Base-by-base conservation (phyloP, 2,888 invertebrate genomes). In the Brachynemurus nebulosus region DNA sequence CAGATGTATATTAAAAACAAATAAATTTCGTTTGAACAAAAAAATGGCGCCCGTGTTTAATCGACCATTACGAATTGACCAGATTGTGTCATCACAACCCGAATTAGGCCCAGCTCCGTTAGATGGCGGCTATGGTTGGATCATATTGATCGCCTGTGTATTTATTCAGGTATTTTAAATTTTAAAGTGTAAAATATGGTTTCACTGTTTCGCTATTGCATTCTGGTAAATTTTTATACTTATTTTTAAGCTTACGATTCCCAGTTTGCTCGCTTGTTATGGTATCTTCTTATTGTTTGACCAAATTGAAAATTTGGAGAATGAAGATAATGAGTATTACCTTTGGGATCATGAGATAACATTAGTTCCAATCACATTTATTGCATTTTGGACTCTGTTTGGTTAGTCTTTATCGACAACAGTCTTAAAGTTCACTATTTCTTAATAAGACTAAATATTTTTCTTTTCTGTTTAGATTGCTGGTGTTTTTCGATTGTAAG, bases 71-170 rank as follows among this genome's bases (percentile, higher is more conserved):
- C 53, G 54, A 20, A 54, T 80, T 50, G 79, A 80, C 54, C 66
- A 71, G 43, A 67, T 79, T 4, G 66, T 78, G 44, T 68, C 75
- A 37, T 75, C 78, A 17, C 72, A 75, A 50, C 75, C 78, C 2
- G 78, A 79, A 59, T 66, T 79, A 40, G 78, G 78, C 0, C 78
- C 79, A 1, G 71, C 70, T 11, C 69, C 76, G 39, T 76, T 78
- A 2, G 78, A 78, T 54, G 78, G 78, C 1, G 77, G 78, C 2
- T 78, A 76, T 54, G 78, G 78, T 1, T 80, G 79, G 79, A 54
- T 78, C 39, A 70, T 79, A 51, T 69, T 78, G 41, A 54, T 69
- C 30, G 71, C 73, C 11, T 70, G 75, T 23, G 62, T 70, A 49
- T 62, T 76, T 50, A 73, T 78, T 56, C 73, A 78, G 61, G 69